Evolutionary conservation across 2,113 vertebrate genomes (phyloP).

Genomic region (Cottus gobio): DNA sequence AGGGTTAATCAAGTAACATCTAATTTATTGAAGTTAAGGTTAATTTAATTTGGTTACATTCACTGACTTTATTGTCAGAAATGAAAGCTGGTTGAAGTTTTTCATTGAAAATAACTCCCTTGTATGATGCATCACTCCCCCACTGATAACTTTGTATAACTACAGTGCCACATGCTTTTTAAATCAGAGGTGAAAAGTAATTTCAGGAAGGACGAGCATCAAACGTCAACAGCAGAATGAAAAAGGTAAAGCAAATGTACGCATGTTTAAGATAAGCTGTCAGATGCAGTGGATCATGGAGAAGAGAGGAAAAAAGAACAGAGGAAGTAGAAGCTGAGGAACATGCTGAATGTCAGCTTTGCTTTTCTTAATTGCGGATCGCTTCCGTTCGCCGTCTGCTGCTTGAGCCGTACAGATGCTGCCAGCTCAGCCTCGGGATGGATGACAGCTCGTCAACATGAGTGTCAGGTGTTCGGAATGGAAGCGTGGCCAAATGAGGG

Average conservation of each 20-base stretch:
- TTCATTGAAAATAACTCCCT: background rate
- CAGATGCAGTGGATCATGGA: background rate
- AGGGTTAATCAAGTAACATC: too few relatives aligned
- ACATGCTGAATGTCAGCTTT: constrained; percentile 17
- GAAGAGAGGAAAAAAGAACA: background rate
- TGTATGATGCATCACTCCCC: background rate
- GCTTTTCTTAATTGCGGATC: constrained; percentile 29
- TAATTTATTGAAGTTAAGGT: background rate
- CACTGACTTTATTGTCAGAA: background rate
- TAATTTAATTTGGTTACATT: background rate
- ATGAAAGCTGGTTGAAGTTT: background rate
- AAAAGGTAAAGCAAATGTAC: background rate
- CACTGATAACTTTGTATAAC: too few relatives aligned
- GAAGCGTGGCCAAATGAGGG: constrained; percentile 23
- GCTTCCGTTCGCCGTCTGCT: constrained; percentile 12
- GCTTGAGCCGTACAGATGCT: constrained; percentile 31
- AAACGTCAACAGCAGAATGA: background rate
- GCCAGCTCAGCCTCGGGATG: constrained; percentile 20
- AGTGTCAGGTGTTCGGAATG: constrained; percentile 44
- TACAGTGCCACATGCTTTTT: background rate
- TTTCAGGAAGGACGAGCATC: background rate
- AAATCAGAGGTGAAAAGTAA: background rate
- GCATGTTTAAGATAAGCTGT: background rate
- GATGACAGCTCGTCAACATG: constrained; percentile 47
- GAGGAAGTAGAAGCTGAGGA: constrained; percentile 7